phyloP scores from a whole-genome alignment of 1,140 invertebrate species.

The Dinoponera quadriceps region DNA sequence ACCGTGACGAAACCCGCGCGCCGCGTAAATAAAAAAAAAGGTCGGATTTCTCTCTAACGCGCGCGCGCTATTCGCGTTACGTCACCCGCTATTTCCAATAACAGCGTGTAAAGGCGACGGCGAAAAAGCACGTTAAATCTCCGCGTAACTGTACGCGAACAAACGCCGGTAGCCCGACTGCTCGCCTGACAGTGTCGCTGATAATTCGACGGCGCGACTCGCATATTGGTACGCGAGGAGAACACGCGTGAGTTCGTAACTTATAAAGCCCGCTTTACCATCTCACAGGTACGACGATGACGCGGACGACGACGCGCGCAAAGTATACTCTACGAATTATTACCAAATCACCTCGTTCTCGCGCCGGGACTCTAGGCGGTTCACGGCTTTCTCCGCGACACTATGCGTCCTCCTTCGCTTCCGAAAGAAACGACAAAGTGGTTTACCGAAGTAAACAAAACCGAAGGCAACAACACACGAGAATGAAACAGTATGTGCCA shows the following conservation, averaged over 20 bases:
- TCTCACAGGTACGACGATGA: too few species aligned
- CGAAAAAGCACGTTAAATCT: conserved; percentile 34
- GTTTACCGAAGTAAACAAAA: conserved; percentile 27
- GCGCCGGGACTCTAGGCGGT: neutral
- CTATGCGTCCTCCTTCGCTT: conserved; percentile 5
- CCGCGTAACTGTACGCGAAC: neutral
- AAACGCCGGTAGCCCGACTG: too few species aligned
- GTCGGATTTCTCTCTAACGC: conserved; percentile 25
- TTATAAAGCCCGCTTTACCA: too few species aligned
- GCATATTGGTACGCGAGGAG: too few species aligned
- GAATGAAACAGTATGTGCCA: conserved; percentile 37
- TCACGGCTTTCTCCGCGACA: conserved; percentile 10
- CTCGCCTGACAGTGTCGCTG: too few species aligned
- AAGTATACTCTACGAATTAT: neutral
- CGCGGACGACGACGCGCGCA: too few species aligned
- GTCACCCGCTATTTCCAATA: conserved; percentile 51
- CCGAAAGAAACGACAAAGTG: conserved; percentile 13
- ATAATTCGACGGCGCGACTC: too few species aligned
- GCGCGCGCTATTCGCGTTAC: conserved; percentile 38
- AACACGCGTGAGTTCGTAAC: too few species aligned
- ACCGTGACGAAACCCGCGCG: conserved; percentile 48
- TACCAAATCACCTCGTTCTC: neutral
- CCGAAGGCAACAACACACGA: conserved; percentile 8
- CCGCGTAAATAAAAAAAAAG: conserved; percentile 24
- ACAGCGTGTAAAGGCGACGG: conserved; percentile 20